Percentiles rank a stretch among this genome's conserved stretches.
Evolutionary conservation across 2,888 invertebrate species (phyloP).

Genomic region (Dynastes grantii): DNA sequence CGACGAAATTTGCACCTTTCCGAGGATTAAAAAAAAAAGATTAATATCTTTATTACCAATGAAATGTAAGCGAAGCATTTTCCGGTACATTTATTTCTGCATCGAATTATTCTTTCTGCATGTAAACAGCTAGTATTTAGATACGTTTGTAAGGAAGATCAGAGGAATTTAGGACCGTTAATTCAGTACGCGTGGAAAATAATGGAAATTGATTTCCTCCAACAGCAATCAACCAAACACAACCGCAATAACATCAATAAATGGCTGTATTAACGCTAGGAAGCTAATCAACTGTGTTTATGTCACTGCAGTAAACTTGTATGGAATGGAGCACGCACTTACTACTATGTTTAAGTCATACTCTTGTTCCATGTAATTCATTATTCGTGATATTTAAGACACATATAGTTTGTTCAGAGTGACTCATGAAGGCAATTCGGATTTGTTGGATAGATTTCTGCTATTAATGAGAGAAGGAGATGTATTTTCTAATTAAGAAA

Average conservation of each 20-base stretch:
- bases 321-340: conserved; percentile 7
- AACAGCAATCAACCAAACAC: conserved; percentile 12
- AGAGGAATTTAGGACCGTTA: not conserved
- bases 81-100: not conserved
- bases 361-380: conserved; percentile 25
- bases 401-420: not conserved
- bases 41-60: not conserved
- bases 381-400: conserved; percentile 41
- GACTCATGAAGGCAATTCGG: too few relatives aligned
- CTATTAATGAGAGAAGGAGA: too few relatives aligned
- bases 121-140: not conserved
- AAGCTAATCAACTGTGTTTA: conserved; percentile 42
- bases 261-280: conserved; percentile 36
- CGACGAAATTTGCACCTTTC: conserved; percentile 6
- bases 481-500: too few relatives aligned
- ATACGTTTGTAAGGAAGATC: not conserved
- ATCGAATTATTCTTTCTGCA: not conserved
- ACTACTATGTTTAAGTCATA: conserved; percentile 19
- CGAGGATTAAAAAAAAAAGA: not conserved
- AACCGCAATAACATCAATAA: conserved; percentile 36
- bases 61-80: not conserved
- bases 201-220: conserved; percentile 37
- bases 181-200: not conserved
- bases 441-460: too few relatives aligned
- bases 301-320: conserved; percentile 39